These are phyloP conservation scores for Spheniscus mendiculus DNA, from an alignment of 2,113 vertebrate genomes.

Conservation along the genomic window DNA sequence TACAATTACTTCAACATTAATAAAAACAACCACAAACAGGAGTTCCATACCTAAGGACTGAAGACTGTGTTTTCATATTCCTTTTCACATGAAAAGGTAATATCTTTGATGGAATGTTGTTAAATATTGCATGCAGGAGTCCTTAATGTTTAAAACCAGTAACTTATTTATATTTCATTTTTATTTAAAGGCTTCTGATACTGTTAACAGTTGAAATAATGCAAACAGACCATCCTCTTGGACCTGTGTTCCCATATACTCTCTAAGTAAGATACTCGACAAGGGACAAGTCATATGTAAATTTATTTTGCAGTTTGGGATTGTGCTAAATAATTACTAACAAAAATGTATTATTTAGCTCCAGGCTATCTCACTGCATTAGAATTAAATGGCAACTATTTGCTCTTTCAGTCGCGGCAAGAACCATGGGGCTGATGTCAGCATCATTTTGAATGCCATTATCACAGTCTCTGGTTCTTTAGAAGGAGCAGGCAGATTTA, in stretches of 20 bases:
- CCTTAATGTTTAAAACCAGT: conserved; percentile 45
- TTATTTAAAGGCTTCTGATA: conserved; percentile 47
- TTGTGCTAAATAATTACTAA: conserved; percentile 69
- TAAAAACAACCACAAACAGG: neutral
- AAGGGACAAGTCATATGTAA: conserved; percentile 13
- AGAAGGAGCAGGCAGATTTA: conserved; percentile 11
- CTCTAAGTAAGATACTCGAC: neutral
- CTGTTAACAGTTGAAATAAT: conserved; percentile 27
- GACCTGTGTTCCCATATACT: conserved; percentile 13
- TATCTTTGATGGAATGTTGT: neutral
- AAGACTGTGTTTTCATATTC: neutral
- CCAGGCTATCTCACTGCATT: neutral
- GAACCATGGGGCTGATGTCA: neutral
- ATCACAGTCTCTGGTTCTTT: neutral
- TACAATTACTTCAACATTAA: conserved; percentile 45
- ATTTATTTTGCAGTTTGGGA: conserved; percentile 48
- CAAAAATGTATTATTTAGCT: conserved; percentile 68
- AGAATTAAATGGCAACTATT: conserved; percentile 40
- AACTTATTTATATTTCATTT: conserved; percentile 45
- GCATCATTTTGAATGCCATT: conserved; percentile 19
- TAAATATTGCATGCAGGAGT: conserved; percentile 45
- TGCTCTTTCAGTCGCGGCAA: neutral
- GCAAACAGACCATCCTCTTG: conserved; percentile 12
- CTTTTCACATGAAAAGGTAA: conserved; percentile 51
- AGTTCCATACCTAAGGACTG: neutral